phyloP scores from a whole-genome alignment of 2,797 vertebrate genomes.

The Setipinna tenuifilis region DNA sequence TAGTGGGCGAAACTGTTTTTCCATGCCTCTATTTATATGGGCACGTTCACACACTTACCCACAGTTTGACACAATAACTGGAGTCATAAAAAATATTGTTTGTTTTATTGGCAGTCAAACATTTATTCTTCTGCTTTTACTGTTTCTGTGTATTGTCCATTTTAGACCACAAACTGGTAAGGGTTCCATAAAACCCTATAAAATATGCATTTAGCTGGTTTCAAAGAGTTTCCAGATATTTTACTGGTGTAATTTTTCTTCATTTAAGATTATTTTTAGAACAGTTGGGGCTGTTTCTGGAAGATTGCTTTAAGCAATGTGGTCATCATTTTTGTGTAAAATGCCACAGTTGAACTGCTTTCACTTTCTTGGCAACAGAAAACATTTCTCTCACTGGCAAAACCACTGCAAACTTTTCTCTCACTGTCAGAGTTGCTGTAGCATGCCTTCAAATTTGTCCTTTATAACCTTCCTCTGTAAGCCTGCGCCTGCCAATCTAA shows the following conservation, averaged over 20 bases:
- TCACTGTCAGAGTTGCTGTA: not conserved
- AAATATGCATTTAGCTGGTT: not conserved
- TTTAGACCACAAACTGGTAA: not conserved
- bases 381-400: not conserved
- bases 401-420: not conserved
- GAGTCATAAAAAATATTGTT: constrained; percentile 9
- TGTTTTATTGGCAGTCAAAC: constrained; percentile 21
- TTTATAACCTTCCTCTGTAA: not conserved
- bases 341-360: not conserved
- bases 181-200: not conserved
- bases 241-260: constrained; percentile 4
- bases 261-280: not conserved
- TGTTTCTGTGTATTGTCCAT: constrained; percentile 9
- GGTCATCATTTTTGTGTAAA: not conserved
- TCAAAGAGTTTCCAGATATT: constrained; percentile 13
- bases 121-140: constrained; percentile 2
- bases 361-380: not conserved
- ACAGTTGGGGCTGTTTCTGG: not conserved
- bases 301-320: not conserved
- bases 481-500: too few relatives aligned
- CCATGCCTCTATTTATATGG: not conserved
- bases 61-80: not conserved
- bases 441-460: not conserved
- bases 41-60: not conserved
- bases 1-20: not conserved